Evolutionary conservation across 64 coral and sea anemone species (phyloP).

Genomic region (Porites lutea): DNA sequence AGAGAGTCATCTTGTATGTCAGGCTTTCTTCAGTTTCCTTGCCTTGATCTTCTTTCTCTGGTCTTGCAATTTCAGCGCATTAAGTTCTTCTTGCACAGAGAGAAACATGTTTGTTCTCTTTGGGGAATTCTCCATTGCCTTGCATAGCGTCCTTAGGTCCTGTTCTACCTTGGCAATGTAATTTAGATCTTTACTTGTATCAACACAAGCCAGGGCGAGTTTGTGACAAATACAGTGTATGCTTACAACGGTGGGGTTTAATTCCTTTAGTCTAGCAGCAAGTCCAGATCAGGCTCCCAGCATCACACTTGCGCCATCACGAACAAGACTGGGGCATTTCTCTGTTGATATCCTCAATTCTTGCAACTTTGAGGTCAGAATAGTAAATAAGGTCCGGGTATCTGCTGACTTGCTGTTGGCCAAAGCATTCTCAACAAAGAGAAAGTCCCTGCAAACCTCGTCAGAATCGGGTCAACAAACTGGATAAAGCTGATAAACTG

Average conservation of each 20-base stretch:
- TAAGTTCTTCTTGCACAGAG: slow-evolving; percentile 44
- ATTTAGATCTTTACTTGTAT: slow-evolving; percentile 50
- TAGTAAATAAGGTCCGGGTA: slow-evolving; percentile 54
- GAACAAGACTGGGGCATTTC: slow-evolving; percentile 61
- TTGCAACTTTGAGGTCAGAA: slow-evolving; percentile 43
- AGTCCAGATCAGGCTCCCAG: slow-evolving; percentile 46
- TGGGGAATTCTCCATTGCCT: slow-evolving; percentile 57
- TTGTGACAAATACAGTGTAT: slow-evolving; percentile 65
- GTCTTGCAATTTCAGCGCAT: slow-evolving; percentile 53
- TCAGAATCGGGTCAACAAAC: slow-evolving; percentile 71
- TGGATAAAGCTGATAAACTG: slow-evolving; percentile 73
- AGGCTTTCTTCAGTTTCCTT: not conserved
- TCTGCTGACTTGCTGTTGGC: slow-evolving; percentile 67
- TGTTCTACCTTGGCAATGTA: slow-evolving; percentile 40
- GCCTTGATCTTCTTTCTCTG: slow-evolving; percentile 49
- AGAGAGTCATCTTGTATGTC: slow-evolving; percentile 60
- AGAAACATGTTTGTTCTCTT: slow-evolving; percentile 59
- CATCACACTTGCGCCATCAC: slow-evolving; percentile 56
- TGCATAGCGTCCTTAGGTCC: slow-evolving; percentile 44
- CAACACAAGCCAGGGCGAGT: slow-evolving; percentile 53
- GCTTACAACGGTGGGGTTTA: slow-evolving; percentile 51
- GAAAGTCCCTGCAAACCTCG: slow-evolving; percentile 59
- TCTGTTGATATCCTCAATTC: slow-evolving; percentile 58
- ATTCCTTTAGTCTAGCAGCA: slow-evolving; percentile 57
- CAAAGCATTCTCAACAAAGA: slow-evolving; percentile 72